Percentiles rank a stretch among this genome's conserved stretches.
Conservation (phyloP, 2,888 invertebrate genomes). For the Agriopis leucophaearia region DNA sequence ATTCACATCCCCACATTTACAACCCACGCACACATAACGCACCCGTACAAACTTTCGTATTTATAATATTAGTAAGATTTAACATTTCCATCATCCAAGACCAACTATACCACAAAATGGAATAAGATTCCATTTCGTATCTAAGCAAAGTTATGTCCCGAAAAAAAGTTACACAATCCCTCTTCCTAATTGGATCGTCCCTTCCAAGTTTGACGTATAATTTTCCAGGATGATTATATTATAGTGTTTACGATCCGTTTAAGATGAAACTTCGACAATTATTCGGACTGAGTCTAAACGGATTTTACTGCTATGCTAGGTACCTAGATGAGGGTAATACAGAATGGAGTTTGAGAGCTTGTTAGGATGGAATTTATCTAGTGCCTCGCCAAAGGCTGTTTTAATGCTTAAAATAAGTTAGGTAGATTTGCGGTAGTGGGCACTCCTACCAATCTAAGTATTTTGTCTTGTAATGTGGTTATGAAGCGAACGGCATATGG, state of each 20-base stretch:
- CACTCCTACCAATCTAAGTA: too few species aligned
- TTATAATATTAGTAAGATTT: background rate
- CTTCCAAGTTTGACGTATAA: slow-evolving; percentile 46
- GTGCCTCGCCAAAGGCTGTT: background rate
- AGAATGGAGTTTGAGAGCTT: background rate
- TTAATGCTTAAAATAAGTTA: background rate
- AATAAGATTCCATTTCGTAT: slow-evolving; percentile 37
- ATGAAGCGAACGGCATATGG: too few species aligned
- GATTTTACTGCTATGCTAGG: background rate
- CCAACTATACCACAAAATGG: slow-evolving; percentile 22
- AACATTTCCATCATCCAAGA: background rate
- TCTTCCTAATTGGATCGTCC: slow-evolving; percentile 46
- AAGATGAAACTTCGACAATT: slow-evolving; percentile 51
- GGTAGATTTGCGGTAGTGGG: too few species aligned
- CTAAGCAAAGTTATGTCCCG: slow-evolving; percentile 37
- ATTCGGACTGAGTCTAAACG: slow-evolving; percentile 2
- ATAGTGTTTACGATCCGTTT: slow-evolving; percentile 59
- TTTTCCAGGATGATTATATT: slow-evolving; percentile 47
- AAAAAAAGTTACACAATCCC: slow-evolving; percentile 43
- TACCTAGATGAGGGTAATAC: background rate
- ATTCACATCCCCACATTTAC: too few species aligned
- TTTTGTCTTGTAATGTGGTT: too few species aligned
- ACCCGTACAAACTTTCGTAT: background rate
- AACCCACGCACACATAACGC: too few species aligned
- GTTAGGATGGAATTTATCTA: background rate